Conservation (phyloP, 2,113 vertebrate genomes). For the Peromyscus polionotus region DNA sequence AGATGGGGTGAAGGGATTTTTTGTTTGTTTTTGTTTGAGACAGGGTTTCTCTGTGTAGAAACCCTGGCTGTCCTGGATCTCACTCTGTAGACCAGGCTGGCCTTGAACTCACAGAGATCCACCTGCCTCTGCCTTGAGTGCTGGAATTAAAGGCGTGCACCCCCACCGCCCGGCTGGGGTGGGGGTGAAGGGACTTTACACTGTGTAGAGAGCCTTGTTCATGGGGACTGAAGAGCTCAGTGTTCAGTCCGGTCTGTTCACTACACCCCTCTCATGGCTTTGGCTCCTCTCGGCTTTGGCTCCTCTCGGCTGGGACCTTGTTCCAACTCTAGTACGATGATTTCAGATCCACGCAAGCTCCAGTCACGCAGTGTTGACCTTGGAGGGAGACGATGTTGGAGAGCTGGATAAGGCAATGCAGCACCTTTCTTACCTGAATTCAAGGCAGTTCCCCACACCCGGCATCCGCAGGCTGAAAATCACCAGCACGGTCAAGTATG, state of each 20-base stretch:
- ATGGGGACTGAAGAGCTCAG: neutral
- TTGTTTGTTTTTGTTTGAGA: neutral
- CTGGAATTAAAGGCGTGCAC: neutral
- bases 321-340: fast-evolving
- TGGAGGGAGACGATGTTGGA: slow-evolving; percentile 94
- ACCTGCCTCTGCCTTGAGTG: neutral
- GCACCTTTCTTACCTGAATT: slow-evolving; percentile 96
- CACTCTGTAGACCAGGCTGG: neutral
- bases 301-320: neutral
- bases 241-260: fast-evolving
- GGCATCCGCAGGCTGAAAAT: slow-evolving; percentile 95
- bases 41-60: neutral
- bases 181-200: neutral
- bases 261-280: neutral
- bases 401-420: slow-evolving; percentile 96
- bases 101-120: neutral
- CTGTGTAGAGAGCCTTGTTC: neutral
- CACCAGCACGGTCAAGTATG: slow-evolving; percentile 92
- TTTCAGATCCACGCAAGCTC: slow-evolving; percentile 94
- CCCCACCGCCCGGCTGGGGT: neutral
- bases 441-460: slow-evolving; percentile 97
- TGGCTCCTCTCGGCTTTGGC: neutral
- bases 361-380: slow-evolving; percentile 91
- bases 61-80: neutral
- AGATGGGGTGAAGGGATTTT: neutral